Conservation (phyloP, 2,888 invertebrate genomes). For the Brenthis hecate region DNA sequence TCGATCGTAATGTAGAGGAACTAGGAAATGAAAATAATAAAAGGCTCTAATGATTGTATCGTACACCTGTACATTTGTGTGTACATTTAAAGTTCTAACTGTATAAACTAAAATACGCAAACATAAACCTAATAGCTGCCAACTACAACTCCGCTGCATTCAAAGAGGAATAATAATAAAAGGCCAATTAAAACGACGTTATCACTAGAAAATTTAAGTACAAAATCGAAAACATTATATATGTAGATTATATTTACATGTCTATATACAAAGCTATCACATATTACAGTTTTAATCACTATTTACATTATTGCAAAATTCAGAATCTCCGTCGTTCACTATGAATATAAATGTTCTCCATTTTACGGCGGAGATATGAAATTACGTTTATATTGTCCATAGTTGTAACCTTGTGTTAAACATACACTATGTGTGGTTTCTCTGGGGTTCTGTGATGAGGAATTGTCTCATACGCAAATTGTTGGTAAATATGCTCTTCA, state of each 20-base stretch:
- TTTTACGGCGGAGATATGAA: conserved; percentile 63
- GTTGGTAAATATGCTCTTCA: conserved; percentile 79
- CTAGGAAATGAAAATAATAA: conserved; percentile 38
- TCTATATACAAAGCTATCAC: conserved; percentile 81
- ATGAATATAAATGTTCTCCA: conserved; percentile 48
- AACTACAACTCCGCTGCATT: conserved; percentile 15
- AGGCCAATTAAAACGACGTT: conserved; percentile 33
- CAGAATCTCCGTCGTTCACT: conserved; percentile 60
- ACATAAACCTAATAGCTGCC: conserved; percentile 26
- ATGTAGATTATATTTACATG: conserved; percentile 75
- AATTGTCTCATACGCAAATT: conserved; percentile 79
- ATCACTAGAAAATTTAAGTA: conserved; percentile 73
- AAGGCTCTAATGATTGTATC: conserved; percentile 18
- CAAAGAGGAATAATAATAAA: conserved; percentile 22
- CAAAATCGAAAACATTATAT: conserved; percentile 72
- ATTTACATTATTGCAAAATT: conserved; percentile 80
- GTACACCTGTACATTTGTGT: conserved; percentile 33
- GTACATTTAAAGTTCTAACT: conserved; percentile 23
- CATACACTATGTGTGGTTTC: conserved; percentile 83
- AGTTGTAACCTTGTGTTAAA: conserved; percentile 77
- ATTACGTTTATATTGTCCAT: conserved; percentile 68
- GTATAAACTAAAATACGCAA: conserved; percentile 29
- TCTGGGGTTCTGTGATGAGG: conserved; percentile 80
- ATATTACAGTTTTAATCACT: conserved; percentile 78
- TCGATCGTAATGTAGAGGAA: conserved; percentile 40